Evolutionary conservation across 2,797 vertebrate species (phyloP).

Genomic region (Epinephelus awoara): DNA sequence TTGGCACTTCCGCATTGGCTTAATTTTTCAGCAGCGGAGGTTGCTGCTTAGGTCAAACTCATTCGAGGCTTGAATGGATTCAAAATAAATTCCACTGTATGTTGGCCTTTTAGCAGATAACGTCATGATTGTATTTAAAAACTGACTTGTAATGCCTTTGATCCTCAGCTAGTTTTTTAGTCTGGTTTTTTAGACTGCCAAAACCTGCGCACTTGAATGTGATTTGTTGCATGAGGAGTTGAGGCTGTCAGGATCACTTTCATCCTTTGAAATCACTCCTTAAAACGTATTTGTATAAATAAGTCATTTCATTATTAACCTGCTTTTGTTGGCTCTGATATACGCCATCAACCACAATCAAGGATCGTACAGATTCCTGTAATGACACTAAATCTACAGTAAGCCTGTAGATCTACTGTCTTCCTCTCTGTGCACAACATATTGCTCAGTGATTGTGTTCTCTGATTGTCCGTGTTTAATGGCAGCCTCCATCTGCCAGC

Average conservation of each 20-base stretch:
- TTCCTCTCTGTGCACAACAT: slow-evolving; percentile 57
- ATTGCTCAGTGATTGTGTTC: slow-evolving; percentile 76
- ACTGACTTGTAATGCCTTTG: background rate
- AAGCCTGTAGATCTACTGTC: slow-evolving; percentile 39
- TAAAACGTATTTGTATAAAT: background rate
- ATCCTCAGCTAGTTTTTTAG: background rate
- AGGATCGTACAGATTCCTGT: slow-evolving; percentile 40
- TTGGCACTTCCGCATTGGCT: too few species aligned
- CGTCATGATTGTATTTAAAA: background rate
- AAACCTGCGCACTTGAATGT: background rate
- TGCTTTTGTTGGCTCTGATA: slow-evolving; percentile 4
- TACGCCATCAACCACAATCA: slow-evolving; percentile 28
- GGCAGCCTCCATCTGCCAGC: slow-evolving; percentile 84
- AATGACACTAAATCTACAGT: slow-evolving; percentile 50
- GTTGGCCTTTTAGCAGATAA: background rate
- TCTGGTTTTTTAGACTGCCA: background rate
- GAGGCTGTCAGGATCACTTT: background rate
- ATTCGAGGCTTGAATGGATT: background rate
- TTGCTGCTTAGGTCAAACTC: too few species aligned
- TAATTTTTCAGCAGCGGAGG: too few species aligned
- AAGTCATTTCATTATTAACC: background rate
- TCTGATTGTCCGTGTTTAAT: slow-evolving; percentile 82
- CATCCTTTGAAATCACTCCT: slow-evolving; percentile 8
- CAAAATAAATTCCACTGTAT: background rate
- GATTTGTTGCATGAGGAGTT: background rate